Evolutionary conservation across 2,113 vertebrate species (phyloP).

Genomic region (Pardalotus punctatus): DNA sequence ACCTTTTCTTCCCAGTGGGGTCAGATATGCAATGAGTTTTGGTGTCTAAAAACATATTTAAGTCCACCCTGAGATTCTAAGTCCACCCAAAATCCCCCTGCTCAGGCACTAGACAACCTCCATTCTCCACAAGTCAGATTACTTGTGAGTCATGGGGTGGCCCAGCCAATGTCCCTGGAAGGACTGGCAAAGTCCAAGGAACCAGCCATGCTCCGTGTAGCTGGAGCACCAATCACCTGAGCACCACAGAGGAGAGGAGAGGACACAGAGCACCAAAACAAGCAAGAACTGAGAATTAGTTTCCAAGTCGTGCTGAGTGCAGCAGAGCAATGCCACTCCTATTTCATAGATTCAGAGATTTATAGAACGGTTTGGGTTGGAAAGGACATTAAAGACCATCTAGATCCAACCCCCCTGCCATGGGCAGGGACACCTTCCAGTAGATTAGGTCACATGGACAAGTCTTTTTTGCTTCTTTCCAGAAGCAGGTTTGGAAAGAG

Average conservation of each 20-base stretch:
- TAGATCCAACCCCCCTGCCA: neutral
- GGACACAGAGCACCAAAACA: neutral
- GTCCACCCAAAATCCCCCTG: neutral
- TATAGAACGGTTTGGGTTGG: neutral
- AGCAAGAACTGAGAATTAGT: neutral
- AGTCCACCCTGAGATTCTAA: neutral
- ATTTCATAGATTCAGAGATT: neutral
- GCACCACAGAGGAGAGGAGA: neutral
- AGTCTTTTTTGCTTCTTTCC: neutral
- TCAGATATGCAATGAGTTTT: neutral
- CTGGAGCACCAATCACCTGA: neutral
- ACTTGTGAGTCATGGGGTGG: neutral
- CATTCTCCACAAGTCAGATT: neutral
- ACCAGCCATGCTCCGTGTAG: neutral
- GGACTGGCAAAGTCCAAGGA: neutral
- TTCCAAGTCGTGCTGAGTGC: neutral
- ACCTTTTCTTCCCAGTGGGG: neutral
- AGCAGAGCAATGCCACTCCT: neutral
- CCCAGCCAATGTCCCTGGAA: neutral
- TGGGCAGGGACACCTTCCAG: neutral
- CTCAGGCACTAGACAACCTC: neutral
- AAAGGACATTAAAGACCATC: neutral
- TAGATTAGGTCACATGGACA: accelerated
- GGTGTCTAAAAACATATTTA: neutral
- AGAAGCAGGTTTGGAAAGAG: neutral